Base-by-base conservation (phyloP, 2,797 vertebrate species). In the Melanotaenia trifasciata region DNA sequence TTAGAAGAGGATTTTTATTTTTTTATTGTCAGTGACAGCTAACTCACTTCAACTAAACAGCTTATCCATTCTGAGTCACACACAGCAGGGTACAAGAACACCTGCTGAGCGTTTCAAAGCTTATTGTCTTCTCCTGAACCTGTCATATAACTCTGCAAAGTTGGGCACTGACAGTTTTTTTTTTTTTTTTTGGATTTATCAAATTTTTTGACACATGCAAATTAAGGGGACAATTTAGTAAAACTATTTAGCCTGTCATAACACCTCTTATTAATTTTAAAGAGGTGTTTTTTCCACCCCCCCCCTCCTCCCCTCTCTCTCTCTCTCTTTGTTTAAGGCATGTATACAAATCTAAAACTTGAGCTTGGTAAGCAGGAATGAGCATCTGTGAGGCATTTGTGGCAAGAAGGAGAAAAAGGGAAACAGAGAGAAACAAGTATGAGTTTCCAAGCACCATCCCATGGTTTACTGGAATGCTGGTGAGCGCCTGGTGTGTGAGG, bases 321-420 rank as follows among this genome's bases (percentile, higher is more conserved):
- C 30, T 56, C 50, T 70, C 59, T 70, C 65, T 72, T 69, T 78
- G 70, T 71, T 40, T 63, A 74, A 71, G 54, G 59, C 60, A 72
- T 58, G 68, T 56, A 69, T 62, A 54, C 58, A 53, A 62, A 73
- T 63, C 58, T 59, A 74, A 78, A 78, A 70, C 63, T 75, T 33
- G 57, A 58, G 79, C 32, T 68, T 24, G 67, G 79, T 40, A 67
- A 79, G 79, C 84, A 66, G 76, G 57, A 80, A 73, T 58, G 70
- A 87, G 90, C 93, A 94, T 94, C 93, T 94, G 93, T 86, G 90
- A 93, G 88, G 86, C 89, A 94, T 94, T 93, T 94, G 89, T 83
- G 78, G 84, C 83, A 79, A 84, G 83, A 62, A 71, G 76, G 67
- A 28, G 62, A 75, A 68, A 84, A 84, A 83, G 74, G 83, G 84